Base-by-base conservation (phyloP, 2,113 vertebrate genomes). In the Psephotus haematonotus region DNA sequence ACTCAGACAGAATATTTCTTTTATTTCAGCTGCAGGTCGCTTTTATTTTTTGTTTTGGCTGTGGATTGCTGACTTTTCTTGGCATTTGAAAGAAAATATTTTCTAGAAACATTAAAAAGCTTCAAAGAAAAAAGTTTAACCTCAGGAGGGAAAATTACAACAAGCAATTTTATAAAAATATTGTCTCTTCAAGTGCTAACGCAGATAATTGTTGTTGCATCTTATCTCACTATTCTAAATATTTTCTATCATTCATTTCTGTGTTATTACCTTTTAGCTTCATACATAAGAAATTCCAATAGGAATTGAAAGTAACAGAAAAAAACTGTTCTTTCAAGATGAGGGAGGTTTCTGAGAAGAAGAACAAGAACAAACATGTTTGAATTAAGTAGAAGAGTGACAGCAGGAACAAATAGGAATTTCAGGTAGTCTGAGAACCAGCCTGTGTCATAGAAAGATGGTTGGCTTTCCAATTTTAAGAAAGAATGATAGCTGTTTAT, bases 381-480 rank as follows among this genome's bases (percentile, higher is more conserved):
- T 86, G n/a, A 93, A 77, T 94, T 76, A 91, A 88, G 39, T 27
- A 68, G 39, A 19, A 81, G 16, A 75, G 33, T 52, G 63, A n/a
- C 43, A 71, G 39, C 7, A 78, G 55, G 50, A 94, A 50, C 8
- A 86, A 83, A 91, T 18, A 80, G 13, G 44, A 91, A 83, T 83
- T 90, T 93, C 64, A 93, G 43, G 15, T 81, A 80, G 43, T 41
- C 49, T 90, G 27, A 76, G 49, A 72, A 55, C 6, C 11, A 83
- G 64, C 9, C 39, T 64, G 13, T 83, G 41, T 70, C 64, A 47
- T 13, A 95, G 68, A 80, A 87, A 37, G 55, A 62, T 74, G 65
- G 64, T 75, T 92, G 60, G 15, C 22, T 93, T 92, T 77, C 57
- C 41, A 91, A 86, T 90, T 94, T 92, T 88, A 92, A 72, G 65